Conservation (phyloP, 2,888 invertebrate genomes). For the Ochropleura plecta region DNA sequence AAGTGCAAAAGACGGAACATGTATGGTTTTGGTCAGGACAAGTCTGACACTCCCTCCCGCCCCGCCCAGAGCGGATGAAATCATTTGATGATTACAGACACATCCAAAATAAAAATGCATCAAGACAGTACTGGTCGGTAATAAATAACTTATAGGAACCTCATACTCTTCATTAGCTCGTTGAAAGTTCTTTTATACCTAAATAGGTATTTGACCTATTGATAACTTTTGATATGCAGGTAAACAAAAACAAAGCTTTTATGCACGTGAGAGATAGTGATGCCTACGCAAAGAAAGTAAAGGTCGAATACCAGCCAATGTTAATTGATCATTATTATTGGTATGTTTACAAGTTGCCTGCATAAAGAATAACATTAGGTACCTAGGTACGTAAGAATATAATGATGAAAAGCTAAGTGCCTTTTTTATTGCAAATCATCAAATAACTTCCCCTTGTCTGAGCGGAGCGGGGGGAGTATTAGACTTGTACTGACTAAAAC, state of each 20-base stretch:
- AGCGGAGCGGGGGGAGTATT: too few species aligned
- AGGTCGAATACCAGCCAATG: not conserved
- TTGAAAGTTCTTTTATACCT: not conserved
- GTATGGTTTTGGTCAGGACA: too few species aligned
- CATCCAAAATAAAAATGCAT: not conserved
- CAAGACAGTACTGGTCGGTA: not conserved
- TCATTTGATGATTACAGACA: too few species aligned
- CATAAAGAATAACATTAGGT: not conserved
- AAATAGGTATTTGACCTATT: not conserved
- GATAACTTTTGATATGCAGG: not conserved
- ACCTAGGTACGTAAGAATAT: not conserved
- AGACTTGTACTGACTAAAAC: too few species aligned
- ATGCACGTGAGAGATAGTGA: constrained; percentile 5
- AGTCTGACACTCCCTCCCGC: too few species aligned
- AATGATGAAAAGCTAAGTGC: not conserved
- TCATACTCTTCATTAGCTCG: too few species aligned
- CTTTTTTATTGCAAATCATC: too few species aligned
- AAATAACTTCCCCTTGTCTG: too few species aligned
- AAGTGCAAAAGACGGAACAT: too few species aligned
- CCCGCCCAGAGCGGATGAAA: too few species aligned
- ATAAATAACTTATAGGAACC: too few species aligned
- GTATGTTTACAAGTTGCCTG: not conserved
- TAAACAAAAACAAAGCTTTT: constrained; percentile 6
- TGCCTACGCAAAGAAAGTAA: not conserved
- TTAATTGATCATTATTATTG: not conserved